phyloP scores from a whole-genome alignment of 2,113 vertebrate genomes.

The Carassius carassius region DNA sequence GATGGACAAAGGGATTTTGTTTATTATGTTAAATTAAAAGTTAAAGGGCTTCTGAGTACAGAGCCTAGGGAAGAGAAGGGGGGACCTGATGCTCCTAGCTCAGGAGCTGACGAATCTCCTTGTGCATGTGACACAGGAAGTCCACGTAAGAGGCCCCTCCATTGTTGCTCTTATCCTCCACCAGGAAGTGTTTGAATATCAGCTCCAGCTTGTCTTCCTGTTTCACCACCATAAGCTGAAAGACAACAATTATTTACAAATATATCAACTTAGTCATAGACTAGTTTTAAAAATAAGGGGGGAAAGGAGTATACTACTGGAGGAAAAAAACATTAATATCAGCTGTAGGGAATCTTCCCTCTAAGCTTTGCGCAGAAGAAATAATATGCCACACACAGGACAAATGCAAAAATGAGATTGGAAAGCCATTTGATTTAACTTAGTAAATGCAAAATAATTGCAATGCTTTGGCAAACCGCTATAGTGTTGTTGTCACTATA shows the following conservation, averaged over 20 bases:
- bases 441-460: too few relatives aligned
- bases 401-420: too few relatives aligned
- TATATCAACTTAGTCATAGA: too few relatives aligned
- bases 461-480: too few relatives aligned
- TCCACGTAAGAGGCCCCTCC: constrained; percentile 97
- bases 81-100: constrained; percentile 77
- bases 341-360: too few relatives aligned
- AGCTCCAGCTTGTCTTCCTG: constrained; percentile 96
- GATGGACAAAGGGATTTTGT: constrained; percentile 62
- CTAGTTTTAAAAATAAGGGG: too few relatives aligned
- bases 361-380: too few relatives aligned
- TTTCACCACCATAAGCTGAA: constrained; percentile 93
- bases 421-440: too few relatives aligned
- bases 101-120: constrained; percentile 98
- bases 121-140: constrained; percentile 99
- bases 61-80: constrained; percentile 31
- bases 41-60: constrained; percentile 64
- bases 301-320: too few relatives aligned
- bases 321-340: too few relatives aligned
- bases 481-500: too few relatives aligned
- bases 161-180: constrained; percentile 93
- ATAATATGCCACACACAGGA: too few relatives aligned
- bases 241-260: background rate
- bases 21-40: constrained; percentile 65
- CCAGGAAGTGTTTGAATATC: constrained; percentile 93